Base-by-base conservation (phyloP, 1,140 invertebrate genomes). In the Vollenhovia emeryi region DNA sequence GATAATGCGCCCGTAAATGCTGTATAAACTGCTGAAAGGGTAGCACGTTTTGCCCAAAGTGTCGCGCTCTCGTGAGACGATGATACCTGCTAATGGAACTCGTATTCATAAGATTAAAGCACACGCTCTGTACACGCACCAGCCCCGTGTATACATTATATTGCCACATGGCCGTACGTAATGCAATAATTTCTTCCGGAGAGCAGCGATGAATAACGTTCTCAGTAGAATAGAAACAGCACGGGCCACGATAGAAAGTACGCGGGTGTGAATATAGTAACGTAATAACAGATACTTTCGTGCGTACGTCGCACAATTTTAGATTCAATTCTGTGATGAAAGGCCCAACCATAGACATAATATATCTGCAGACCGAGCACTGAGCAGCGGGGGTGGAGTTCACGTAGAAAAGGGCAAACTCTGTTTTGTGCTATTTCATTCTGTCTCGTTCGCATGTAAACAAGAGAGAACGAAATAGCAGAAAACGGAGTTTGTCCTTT, bases 11-110 rank as follows among this genome's bases (percentile, higher is more conserved):
- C 15, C 50, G 13, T 66, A 52, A 52, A 50, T 27, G 33, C 11
- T 43, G n/a, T 43, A 15, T 40, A 64, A 64, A 64, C n/a, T 24
- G 36, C 1, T 66, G 62, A 52, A 68, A 21, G 24, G 45, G 36
- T 40, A 52, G 33, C 33, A n/a, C 18, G 11, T 33, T 48, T 36
- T 30, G 21, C 48, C 45, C 15, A 68, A 79, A 79, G n/a, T 27
- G 1, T 18, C 15, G 24, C 33, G 30, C 9, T 33, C 59, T 48
- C 45, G 30, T 15, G 45, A 40, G 15, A 68, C 33, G 18, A 52
- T 52, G 45, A 78, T 48, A 27, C 1, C 9, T 7, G 30, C 60
- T 79, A 79, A 79, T 79, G 62, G 76, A 43, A 68, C 50, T 68
- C 33, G 15, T 5, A 18, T 24, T 79, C 7, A 33, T 43, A 50